phyloP scores from a whole-genome alignment of 2,888 invertebrate genomes.

The Pemphredon lugubris region DNA sequence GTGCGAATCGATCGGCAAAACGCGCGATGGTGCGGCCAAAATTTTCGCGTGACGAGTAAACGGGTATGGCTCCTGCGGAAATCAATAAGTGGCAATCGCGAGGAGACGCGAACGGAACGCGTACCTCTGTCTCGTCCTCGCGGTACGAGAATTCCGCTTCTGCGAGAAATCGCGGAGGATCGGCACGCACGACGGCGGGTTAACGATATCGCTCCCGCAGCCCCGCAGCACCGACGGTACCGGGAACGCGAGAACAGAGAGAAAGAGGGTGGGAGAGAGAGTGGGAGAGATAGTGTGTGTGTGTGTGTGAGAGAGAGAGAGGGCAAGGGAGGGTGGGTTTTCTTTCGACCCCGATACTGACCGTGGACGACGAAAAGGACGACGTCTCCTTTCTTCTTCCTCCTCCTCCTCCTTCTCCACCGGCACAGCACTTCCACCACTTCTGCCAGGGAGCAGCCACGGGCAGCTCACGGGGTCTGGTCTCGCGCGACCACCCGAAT shows the following conservation, averaged over 20 bases:
- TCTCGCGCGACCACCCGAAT: conserved; percentile 20
- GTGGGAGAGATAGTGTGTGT: too few relatives aligned
- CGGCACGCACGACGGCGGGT: too few relatives aligned
- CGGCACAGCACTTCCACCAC: conserved; percentile 56
- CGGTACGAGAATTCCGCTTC: too few relatives aligned
- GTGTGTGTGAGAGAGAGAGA: too few relatives aligned
- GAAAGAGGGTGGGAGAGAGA: too few relatives aligned
- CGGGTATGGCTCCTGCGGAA: conserved; percentile 64
- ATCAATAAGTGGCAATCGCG: conserved; percentile 75
- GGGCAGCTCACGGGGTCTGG: conserved; percentile 23
- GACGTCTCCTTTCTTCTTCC: conserved; percentile 45
- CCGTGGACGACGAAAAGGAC: conserved; percentile 55
- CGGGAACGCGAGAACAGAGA: too few relatives aligned
- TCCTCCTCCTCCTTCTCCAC: conserved; percentile 34
- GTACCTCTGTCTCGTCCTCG: conserved; percentile 32
- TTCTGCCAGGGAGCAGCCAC: conserved; percentile 44
- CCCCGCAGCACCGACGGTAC: too few relatives aligned
- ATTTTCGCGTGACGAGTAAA: conserved; percentile 69
- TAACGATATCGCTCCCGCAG: too few relatives aligned
- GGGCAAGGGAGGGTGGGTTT: neutral
- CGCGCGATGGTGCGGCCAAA: conserved; percentile 66
- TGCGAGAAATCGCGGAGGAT: too few relatives aligned
- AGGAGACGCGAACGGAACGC: conserved; percentile 29
- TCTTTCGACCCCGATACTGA: conserved; percentile 49
- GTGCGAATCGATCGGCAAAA: conserved; percentile 67